phyloP scores from a whole-genome alignment of 1,140 invertebrate genomes.

The Varroa destructor region DNA sequence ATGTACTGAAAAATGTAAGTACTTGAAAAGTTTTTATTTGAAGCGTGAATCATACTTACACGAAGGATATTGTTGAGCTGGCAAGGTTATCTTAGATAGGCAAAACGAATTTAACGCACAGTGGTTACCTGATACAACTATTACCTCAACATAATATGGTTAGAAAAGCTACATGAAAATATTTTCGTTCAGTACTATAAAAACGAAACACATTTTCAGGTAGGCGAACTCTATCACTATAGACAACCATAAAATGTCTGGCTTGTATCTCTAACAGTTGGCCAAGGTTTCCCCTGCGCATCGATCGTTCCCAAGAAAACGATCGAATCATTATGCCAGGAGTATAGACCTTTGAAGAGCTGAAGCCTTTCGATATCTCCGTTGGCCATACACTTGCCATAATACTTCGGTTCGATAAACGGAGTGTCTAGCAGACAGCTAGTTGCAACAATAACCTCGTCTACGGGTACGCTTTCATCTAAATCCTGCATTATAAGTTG shows the following conservation, averaged over 20 bases:
- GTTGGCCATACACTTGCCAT: not conserved
- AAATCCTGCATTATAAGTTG: constrained; percentile 38
- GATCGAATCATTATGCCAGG: not conserved
- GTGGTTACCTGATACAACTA: too few species aligned
- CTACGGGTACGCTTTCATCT: constrained; percentile 35
- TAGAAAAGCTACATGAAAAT: too few species aligned
- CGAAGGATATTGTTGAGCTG: too few species aligned
- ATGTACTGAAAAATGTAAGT: too few species aligned
- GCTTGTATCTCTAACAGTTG: constrained; percentile 23
- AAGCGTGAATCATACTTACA: too few species aligned
- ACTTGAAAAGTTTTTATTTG: too few species aligned
- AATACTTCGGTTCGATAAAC: constrained; percentile 30
- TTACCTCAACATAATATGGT: too few species aligned
- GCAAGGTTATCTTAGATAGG: too few species aligned
- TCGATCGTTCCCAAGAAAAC: constrained; percentile 15
- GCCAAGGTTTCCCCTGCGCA: constrained; percentile 1
- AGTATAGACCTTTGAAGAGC: constrained; percentile 9
- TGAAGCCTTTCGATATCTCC: constrained; percentile 10
- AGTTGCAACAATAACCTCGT: constrained; percentile 34
- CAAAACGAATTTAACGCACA: too few species aligned
- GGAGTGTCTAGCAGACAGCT: constrained; percentile 33
- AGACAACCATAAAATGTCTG: constrained; percentile 31
- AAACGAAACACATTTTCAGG: too few species aligned
- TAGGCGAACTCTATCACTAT: constrained; percentile 26
- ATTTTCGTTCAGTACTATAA: too few species aligned